These are phyloP conservation scores for Onychomys leucogaster DNA, from an alignment of 2,797 vertebrate genomes.

Conservation along the genomic window DNA sequence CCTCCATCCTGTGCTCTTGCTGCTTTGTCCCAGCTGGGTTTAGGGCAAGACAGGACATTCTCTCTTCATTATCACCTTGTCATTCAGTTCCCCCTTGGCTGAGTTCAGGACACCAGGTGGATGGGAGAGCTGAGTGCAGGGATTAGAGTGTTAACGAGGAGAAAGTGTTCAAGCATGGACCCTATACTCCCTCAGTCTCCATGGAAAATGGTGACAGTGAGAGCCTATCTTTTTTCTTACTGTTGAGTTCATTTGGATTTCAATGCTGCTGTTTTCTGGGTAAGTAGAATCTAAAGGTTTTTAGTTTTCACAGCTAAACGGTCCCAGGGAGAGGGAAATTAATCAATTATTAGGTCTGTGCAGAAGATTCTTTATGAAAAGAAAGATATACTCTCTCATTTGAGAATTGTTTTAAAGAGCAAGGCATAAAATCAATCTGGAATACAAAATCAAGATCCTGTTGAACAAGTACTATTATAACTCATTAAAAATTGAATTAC, in stretches of 20 bases:
- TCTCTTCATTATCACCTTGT: constrained; percentile 75
- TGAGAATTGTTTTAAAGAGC: constrained; percentile 53
- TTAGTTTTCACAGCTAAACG: constrained; percentile 56
- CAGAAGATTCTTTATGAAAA: constrained; percentile 34
- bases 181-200: not conserved
- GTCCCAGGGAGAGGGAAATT: not conserved
- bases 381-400: constrained; percentile 42
- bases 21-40: constrained; percentile 60
- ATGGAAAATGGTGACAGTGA: not conserved
- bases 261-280: constrained; percentile 17
- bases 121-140: not conserved
- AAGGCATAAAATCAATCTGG: not conserved
- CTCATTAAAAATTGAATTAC: not conserved
- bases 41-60: constrained; percentile 30
- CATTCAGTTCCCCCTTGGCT: constrained; percentile 55
- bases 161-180: constrained; percentile 44
- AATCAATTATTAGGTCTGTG: constrained; percentile 56
- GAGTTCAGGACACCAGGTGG: constrained; percentile 51
- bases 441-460: constrained; percentile 34
- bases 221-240: constrained; percentile 48
- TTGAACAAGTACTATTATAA: not conserved
- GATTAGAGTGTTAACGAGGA: constrained; percentile 70
- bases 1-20: constrained; percentile 33
- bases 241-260: constrained; percentile 58
- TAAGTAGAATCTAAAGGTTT: constrained; percentile 12